Evolutionary conservation across 2,888 invertebrate species (phyloP).

Genomic region (Protophormia terraenovae): DNA sequence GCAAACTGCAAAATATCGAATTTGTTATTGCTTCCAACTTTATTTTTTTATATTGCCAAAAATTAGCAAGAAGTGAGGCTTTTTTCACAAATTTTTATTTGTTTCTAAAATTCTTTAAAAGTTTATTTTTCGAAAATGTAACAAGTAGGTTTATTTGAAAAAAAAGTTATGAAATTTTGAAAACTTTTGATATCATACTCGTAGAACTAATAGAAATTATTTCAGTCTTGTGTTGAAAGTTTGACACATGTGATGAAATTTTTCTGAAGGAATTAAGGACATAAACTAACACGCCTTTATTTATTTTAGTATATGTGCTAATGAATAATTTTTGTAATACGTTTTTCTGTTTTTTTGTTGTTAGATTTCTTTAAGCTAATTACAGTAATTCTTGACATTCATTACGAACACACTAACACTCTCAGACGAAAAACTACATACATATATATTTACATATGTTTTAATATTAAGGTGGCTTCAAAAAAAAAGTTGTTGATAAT

Average conservation of each 20-base stretch:
- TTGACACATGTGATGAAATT: not conserved
- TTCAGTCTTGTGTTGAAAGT: not conserved
- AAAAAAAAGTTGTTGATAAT: too few relatives aligned
- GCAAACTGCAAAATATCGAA: too few relatives aligned
- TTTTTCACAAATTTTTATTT: too few relatives aligned
- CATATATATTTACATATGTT: not conserved
- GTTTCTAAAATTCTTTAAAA: too few relatives aligned
- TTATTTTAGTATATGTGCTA: not conserved
- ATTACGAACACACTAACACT: not conserved
- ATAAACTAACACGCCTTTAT: not conserved
- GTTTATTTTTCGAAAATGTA: too few relatives aligned
- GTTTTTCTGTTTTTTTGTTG: not conserved
- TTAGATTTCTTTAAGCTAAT: conserved; percentile 17
- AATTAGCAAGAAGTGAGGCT: too few relatives aligned
- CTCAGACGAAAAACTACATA: too few relatives aligned
- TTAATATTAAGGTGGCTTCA: too few relatives aligned
- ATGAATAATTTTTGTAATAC: not conserved
- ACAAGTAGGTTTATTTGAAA: too few relatives aligned
- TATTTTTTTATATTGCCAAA: too few relatives aligned
- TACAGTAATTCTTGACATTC: conserved; percentile 27
- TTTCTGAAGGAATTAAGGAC: not conserved
- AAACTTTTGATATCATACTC: not conserved
- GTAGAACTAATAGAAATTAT: not conserved
- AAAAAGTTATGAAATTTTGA: not conserved
- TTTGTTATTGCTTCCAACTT: too few relatives aligned